These are phyloP conservation scores for Anoplius nigerrimus DNA, from an alignment of 2,888 invertebrate genomes.

Conservation along the genomic window DNA sequence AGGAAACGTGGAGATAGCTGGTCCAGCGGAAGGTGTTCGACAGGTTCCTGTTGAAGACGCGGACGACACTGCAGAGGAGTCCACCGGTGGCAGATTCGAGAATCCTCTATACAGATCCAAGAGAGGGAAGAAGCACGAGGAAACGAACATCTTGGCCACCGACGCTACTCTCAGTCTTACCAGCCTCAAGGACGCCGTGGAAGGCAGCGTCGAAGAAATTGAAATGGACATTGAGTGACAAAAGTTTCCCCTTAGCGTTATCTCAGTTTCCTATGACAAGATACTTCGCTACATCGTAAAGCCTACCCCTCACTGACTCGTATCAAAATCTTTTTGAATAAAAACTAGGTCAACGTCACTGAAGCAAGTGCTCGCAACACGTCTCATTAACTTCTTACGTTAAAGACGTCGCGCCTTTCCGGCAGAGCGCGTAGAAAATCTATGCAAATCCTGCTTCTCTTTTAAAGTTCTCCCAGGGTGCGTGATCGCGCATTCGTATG, in stretches of 20 bases:
- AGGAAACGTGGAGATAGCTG: slow-evolving; percentile 63
- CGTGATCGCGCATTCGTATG: no score
- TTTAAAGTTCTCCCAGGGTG: no score
- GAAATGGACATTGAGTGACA: slow-evolving; percentile 50
- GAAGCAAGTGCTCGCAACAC: no score
- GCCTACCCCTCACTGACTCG: no score
- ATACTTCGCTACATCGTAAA: no score
- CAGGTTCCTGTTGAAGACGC: slow-evolving; percentile 26
- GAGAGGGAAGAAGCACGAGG: slow-evolving; percentile 38
- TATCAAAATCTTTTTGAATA: no score
- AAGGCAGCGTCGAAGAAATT: slow-evolving; percentile 52
- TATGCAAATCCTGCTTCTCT: no score
- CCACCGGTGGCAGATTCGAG: slow-evolving; percentile 63
- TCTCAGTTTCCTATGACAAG: no score
- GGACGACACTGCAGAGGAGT: slow-evolving; percentile 12
- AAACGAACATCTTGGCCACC: slow-evolving; percentile 46
- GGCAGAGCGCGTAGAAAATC: no score
- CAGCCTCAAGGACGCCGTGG: slow-evolving; percentile 49
- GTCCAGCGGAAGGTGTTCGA: slow-evolving; percentile 10
- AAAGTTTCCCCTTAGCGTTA: neutral
- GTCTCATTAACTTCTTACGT: no score
- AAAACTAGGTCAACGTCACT: no score
- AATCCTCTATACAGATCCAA: slow-evolving; percentile 69
- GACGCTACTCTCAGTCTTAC: slow-evolving; percentile 58
- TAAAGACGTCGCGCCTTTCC: no score